Conservation (phyloP, 1,140 invertebrate genomes). For the Euura lappo region DNA sequence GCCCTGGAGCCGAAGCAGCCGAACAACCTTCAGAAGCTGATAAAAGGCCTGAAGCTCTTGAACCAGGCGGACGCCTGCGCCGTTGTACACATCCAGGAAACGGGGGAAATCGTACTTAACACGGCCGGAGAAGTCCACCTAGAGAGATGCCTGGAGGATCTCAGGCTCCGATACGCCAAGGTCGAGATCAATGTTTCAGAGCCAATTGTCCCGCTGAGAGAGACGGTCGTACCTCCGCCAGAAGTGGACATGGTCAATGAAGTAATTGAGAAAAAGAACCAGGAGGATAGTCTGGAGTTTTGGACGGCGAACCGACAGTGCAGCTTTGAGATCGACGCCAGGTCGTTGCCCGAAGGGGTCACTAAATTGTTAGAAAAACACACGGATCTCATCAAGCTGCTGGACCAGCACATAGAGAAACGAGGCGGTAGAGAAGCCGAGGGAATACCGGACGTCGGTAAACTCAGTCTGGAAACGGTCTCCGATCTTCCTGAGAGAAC, state of each 20-base stretch:
- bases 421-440: slow-evolving; percentile 29
- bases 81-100: slow-evolving; percentile 88
- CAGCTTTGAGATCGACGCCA: slow-evolving; percentile 77
- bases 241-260: slow-evolving; percentile 91
- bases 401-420: slow-evolving; percentile 57
- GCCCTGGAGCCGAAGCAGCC: slow-evolving; percentile 91
- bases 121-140: slow-evolving; percentile 98
- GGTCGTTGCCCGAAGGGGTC: slow-evolving; percentile 79
- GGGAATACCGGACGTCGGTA: slow-evolving; percentile 26
- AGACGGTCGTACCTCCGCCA: slow-evolving; percentile 87
- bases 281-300: slow-evolving; percentile 64
- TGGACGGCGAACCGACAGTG: slow-evolving; percentile 76
- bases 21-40: slow-evolving; percentile 80
- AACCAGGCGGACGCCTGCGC: slow-evolving; percentile 96
- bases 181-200: slow-evolving; percentile 89
- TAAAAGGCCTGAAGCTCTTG: slow-evolving; percentile 79
- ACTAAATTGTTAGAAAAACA: slow-evolving; percentile 74
- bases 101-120: slow-evolving; percentile 94
- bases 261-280: slow-evolving; percentile 69
- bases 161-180: slow-evolving; percentile 83
- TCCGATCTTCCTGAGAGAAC: slow-evolving; percentile 59
- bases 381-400: slow-evolving; percentile 64
- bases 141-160: slow-evolving; percentile 90
- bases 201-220: slow-evolving; percentile 95
- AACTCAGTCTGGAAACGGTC: slow-evolving; percentile 32